A percentile compares a stretch with the other conserved stretches of the same genome.
Evolutionary conservation across 1,140 invertebrate species (phyloP).

Genomic region (Eumeta japonica): DNA sequence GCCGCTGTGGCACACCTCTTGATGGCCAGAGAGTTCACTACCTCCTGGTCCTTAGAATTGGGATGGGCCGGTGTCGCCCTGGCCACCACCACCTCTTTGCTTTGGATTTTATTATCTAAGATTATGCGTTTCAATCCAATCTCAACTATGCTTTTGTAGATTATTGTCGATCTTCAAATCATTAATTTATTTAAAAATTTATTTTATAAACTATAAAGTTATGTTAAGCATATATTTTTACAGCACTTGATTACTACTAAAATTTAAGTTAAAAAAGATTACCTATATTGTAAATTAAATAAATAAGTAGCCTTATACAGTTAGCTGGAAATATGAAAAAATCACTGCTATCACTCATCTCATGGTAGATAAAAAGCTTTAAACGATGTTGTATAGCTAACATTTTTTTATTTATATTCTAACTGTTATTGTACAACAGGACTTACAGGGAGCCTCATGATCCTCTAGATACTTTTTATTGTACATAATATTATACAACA

Average conservation of each 20-base stretch:
- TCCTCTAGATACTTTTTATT: too few species aligned
- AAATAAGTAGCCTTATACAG: too few species aligned
- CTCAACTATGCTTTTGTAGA: conserved; percentile 67
- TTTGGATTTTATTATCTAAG: conserved; percentile 86
- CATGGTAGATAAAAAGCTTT: too few species aligned
- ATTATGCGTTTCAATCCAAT: conserved; percentile 87
- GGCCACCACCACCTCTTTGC: conserved; percentile 72
- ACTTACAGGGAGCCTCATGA: too few species aligned
- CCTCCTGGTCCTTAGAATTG: conserved; percentile 79
- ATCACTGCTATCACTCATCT: too few species aligned
- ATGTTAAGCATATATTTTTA: neutral
- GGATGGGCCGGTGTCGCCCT: conserved; percentile 80
- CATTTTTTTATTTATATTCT: too few species aligned
- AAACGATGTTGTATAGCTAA: too few species aligned
- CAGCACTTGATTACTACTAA: neutral
- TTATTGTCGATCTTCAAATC: neutral
- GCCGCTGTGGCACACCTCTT: conserved; percentile 43
- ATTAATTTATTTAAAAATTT: neutral
- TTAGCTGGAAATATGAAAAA: too few species aligned
- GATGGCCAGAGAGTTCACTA: conserved; percentile 70
- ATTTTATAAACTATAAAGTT: neutral
- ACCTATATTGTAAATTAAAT: too few species aligned
- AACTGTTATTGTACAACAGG: too few species aligned
- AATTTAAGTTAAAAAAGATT: neutral
- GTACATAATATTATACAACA: too few species aligned